Evolutionary conservation across 2,113 vertebrate species (phyloP).

Genomic region (Forbesichthys papilliferus): DNA sequence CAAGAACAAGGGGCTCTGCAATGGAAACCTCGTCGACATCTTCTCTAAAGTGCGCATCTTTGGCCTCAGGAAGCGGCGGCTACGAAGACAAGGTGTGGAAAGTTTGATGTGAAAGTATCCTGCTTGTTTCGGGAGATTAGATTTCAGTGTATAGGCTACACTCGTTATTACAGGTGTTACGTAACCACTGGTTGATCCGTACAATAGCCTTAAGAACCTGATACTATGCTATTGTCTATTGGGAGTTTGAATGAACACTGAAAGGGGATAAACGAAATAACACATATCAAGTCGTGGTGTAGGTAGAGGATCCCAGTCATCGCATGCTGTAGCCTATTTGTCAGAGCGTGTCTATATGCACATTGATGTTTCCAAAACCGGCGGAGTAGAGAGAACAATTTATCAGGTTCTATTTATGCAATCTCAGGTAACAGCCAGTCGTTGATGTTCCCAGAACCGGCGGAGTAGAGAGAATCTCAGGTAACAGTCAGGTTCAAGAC

Average conservation of each 20-base stretch:
- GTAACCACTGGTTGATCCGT: slow-evolving; percentile 34
- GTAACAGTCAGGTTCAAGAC: slow-evolving; percentile 30
- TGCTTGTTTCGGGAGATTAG: not conserved
- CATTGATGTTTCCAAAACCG: not conserved
- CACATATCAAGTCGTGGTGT: too few relatives aligned
- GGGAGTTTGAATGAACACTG: not conserved
- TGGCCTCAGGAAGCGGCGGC: slow-evolving; percentile 95
- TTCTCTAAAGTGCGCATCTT: slow-evolving; percentile 99
- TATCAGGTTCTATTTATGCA: slow-evolving; percentile 32
- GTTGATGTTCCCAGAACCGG: too few relatives aligned
- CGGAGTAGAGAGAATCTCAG: slow-evolving; percentile 9
- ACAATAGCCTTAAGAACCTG: slow-evolving; percentile 1
- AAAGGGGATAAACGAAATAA: too few relatives aligned
- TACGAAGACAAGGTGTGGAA: slow-evolving; percentile 94
- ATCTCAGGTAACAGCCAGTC: slow-evolving; percentile 28
- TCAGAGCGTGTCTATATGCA: not conserved
- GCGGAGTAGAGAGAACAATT: not conserved
- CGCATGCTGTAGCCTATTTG: not conserved
- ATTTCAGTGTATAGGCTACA: slow-evolving; percentile 3
- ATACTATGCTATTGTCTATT: not conserved
- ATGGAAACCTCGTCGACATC: slow-evolving; percentile 97
- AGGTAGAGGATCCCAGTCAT: not conserved
- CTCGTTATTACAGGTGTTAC: not conserved
- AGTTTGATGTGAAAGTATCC: slow-evolving; percentile 52
- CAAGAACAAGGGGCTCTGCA: slow-evolving; percentile 96